Evolutionary conservation across 2,888 invertebrate species (phyloP), one percentile per base, ranked within the genome.

Genomic region (Melieria picta): DNA sequence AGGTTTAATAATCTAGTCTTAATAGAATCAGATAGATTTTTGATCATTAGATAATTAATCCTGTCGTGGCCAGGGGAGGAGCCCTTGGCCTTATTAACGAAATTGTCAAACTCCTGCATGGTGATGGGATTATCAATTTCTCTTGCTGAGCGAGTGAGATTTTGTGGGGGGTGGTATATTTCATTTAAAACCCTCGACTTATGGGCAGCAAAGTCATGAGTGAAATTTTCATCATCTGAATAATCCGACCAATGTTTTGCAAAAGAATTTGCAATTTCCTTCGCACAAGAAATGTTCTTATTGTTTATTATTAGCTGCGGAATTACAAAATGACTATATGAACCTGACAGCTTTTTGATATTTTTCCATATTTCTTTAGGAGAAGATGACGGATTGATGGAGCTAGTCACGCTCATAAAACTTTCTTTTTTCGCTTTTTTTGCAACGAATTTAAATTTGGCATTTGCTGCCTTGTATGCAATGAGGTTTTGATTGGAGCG

Each of bases 381-480:
- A 30, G 58, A 58, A 16, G 58, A 30, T 58, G 58, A 30, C 13
- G 42, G 58, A 58, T 58, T 58, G 16, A 58, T 58, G 11, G 30
- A 43, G 42, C 43, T 58, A 58, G 58, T 58, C 42, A 58, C 42
- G 42, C 42, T 58, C 5, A 42, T 61, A 45, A 61, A 61, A 46
- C 45, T 46, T 61, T 61, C 9, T 61, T 61, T 61, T 45, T 61
- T 45, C 4, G 11, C 46, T 13, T 11, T 61, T 61, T 61, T 61
- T 61, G 43, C 60, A 61, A n/a, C 43, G 46, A 42, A n/a, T n/a
- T 61, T 46, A 43, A 45, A 11, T 45, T 43, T 45, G 11, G 45
- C 60, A 45, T 61, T 61, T 45, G 43, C 60, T 45, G 60, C 45
- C 58, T 58, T 58, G 43, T 58, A 58, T 58, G 43, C 16, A 30